Evolutionary conservation across 2,113 vertebrate species (phyloP).

Genomic region (Dromiciops gliroides): DNA sequence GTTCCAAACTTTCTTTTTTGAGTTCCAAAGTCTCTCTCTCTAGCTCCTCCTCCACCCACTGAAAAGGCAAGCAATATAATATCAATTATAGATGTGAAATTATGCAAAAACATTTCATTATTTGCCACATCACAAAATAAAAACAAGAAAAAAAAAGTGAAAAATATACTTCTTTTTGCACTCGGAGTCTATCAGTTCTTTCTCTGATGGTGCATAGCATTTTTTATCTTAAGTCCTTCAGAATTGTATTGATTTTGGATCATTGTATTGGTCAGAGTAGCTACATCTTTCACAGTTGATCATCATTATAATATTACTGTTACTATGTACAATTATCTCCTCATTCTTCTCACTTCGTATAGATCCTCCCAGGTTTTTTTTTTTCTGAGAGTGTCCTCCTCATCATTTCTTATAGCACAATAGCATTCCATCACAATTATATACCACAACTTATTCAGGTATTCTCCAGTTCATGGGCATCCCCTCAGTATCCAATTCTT

Average conservation of each 20-base stretch:
- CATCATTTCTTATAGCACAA: too few relatives aligned
- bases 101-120: not conserved
- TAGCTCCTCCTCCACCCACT: not conserved
- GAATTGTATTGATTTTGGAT: not conserved
- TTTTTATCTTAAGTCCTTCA: not conserved
- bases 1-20: not conserved
- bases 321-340: too few relatives aligned
- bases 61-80: not conserved
- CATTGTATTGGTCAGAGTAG: too few relatives aligned
- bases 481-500: too few relatives aligned
- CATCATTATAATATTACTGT: too few relatives aligned
- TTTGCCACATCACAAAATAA: not conserved
- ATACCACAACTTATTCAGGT: too few relatives aligned
- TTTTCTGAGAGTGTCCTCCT: too few relatives aligned
- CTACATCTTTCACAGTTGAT: too few relatives aligned
- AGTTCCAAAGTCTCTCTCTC: not conserved
- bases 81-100: not conserved
- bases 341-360: too few relatives aligned
- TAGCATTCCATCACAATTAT: too few relatives aligned
- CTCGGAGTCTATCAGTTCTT: not conserved
- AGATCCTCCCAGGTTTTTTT: too few relatives aligned
- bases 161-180: not conserved
- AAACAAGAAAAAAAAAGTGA: not conserved
- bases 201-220: not conserved
- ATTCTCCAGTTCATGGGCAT: too few relatives aligned